These are phyloP conservation scores for Piscicola geometra DNA, from an alignment of 2,888 invertebrate species.

Conservation along the genomic window DNA sequence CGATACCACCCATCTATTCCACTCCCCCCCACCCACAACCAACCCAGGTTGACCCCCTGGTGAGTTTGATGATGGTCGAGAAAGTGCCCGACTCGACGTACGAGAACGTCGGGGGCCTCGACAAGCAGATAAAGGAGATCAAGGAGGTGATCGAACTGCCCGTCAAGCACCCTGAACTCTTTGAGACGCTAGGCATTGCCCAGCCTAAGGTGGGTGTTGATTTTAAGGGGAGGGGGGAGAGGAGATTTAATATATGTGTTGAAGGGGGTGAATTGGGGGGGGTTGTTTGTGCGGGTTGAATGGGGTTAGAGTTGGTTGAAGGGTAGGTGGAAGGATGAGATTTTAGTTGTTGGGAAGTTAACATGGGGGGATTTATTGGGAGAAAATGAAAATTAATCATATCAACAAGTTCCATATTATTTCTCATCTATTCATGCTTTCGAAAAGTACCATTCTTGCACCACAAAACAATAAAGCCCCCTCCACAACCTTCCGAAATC, in stretches of 20 bases:
- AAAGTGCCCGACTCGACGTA: constrained; percentile 99
- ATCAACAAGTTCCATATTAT: too few species aligned
- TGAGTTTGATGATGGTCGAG: constrained; percentile 99
- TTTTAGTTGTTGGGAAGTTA: too few species aligned
- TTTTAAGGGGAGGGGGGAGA: background rate
- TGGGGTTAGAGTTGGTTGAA: too few species aligned
- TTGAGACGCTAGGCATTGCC: constrained; percentile 95
- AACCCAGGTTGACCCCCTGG: constrained; percentile 80
- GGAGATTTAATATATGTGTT: background rate
- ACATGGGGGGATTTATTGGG: too few species aligned
- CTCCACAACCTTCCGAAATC: too few species aligned
- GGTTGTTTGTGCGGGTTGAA: background rate
- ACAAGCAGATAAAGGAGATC: constrained; percentile 99
- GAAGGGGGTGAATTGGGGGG: background rate
- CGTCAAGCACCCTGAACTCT: constrained; percentile 98
- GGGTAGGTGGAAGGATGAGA: too few species aligned
- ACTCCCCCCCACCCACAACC: background rate
- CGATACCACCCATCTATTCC: background rate
- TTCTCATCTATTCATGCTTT: too few species aligned
- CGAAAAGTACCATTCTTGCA: too few species aligned
- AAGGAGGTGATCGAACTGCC: constrained; percentile 99
- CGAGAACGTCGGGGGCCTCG: constrained; percentile 98
- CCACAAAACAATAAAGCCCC: too few species aligned
- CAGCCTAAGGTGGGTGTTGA: constrained; percentile 75
- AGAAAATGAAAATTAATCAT: too few species aligned